These are phyloP conservation scores for Drosophila subpulchrella DNA, from an alignment of 1,140 invertebrate species.

Conservation along the genomic window DNA sequence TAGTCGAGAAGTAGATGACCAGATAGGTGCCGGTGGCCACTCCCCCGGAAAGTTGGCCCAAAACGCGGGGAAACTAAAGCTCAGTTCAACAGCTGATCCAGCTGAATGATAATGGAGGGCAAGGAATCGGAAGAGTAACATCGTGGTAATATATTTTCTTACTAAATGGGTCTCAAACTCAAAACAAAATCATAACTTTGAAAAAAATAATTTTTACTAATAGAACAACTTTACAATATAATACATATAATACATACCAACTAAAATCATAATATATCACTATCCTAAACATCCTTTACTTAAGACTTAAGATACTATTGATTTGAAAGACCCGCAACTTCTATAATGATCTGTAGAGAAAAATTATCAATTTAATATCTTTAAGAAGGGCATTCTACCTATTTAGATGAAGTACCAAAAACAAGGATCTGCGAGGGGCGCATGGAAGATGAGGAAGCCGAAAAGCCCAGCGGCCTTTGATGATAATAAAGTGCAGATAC, in stretches of 20 bases:
- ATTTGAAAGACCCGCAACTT: neutral
- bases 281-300: too few relatives aligned
- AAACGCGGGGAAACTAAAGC: conserved; percentile 18
- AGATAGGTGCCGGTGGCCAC: conserved; percentile 21
- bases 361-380: neutral
- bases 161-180: neutral
- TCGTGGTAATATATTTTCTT: too few relatives aligned
- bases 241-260: too few relatives aligned
- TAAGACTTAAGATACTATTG: too few relatives aligned
- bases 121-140: too few relatives aligned
- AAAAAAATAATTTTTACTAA: too few relatives aligned
- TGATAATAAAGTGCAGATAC: conserved; percentile 68
- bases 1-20: conserved; percentile 11
- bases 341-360: neutral
- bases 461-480: conserved; percentile 58
- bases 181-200: neutral
- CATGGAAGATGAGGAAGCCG: conserved; percentile 25
- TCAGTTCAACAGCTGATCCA: conserved; percentile 26
- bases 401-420: conserved; percentile 4
- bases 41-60: conserved; percentile 8
- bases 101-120: conserved; percentile 13
- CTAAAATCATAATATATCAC: too few relatives aligned
- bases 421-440: neutral
- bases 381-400: conserved; percentile 1
- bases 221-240: too few relatives aligned